A percentile compares a stretch with the other conserved stretches of the same genome.
phyloP scores from a whole-genome alignment of 2,888 invertebrate species.

The Drosophila emarginata region DNA sequence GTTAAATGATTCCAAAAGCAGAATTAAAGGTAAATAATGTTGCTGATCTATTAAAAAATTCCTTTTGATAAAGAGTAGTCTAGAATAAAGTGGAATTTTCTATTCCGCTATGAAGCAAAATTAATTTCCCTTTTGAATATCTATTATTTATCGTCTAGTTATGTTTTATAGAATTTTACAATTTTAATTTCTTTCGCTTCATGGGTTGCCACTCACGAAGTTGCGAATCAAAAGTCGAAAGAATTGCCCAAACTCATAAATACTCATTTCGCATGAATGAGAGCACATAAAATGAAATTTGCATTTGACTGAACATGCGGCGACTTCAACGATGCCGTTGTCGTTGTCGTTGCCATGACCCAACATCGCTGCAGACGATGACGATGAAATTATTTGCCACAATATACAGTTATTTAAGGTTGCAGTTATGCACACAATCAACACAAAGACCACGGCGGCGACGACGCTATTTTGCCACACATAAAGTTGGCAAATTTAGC shows the following conservation, averaged over 20 bases:
- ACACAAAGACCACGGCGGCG: constrained; percentile 13
- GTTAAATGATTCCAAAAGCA: no score
- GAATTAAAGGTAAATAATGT: no score
- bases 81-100: neutral
- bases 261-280: constrained; percentile 68
- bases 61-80: no score
- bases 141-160: neutral
- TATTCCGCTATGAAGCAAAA: neutral
- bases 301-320: constrained; percentile 62
- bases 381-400: constrained; percentile 60
- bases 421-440: constrained; percentile 73
- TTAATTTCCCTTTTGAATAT: neutral
- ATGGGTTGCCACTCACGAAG: neutral
- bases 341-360: constrained; percentile 1
- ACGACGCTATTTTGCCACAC: constrained; percentile 30
- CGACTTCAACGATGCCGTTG: constrained; percentile 19
- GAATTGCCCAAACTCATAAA: constrained; percentile 50
- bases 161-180: neutral
- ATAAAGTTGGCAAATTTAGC: constrained; percentile 69
- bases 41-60: no score
- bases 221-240: neutral
- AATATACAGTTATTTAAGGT: constrained; percentile 57
- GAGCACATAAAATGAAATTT: constrained; percentile 68
- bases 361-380: constrained; percentile 6
- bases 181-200: neutral